Evolutionary conservation across 2,888 invertebrate genomes (phyloP).

Genomic region (Tineola bisselliella): DNA sequence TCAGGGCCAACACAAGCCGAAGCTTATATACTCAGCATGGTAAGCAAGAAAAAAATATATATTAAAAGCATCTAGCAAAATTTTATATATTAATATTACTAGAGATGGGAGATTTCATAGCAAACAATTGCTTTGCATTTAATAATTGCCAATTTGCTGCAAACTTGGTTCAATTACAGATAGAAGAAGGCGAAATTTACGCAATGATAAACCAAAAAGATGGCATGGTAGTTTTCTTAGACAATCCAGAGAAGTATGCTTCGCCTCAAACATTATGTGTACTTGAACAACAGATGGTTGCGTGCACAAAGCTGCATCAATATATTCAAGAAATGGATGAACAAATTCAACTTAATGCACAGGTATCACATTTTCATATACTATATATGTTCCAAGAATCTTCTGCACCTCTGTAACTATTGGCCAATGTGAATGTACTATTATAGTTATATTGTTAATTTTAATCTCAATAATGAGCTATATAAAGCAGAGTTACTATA

Average conservation of each 20-base stretch:
- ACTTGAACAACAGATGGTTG: constrained; percentile 85
- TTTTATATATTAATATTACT: no score
- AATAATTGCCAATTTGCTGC: no score
- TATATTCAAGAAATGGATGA: constrained; percentile 93
- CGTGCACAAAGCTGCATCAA: constrained; percentile 88
- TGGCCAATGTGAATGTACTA: no score
- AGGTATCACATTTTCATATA: constrained; percentile 42
- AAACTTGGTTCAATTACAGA: constrained; percentile 65
- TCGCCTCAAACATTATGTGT: constrained; percentile 87
- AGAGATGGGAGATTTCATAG: no score
- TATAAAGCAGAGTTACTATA: no score
- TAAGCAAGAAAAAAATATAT: constrained; percentile 33
- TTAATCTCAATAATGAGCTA: no score
- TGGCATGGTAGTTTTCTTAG: constrained; percentile 97
- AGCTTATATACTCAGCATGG: constrained; percentile 94
- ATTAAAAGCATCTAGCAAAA: no score
- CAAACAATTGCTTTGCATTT: no score
- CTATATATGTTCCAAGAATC: no score
- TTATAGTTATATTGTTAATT: no score
- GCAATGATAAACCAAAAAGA: constrained; percentile 97
- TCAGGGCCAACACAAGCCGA: constrained; percentile 89
- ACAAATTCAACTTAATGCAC: constrained; percentile 91
- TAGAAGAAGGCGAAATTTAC: constrained; percentile 96
- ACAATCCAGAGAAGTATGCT: constrained; percentile 95
- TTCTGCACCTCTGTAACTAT: no score